Evolutionary conservation across 2,113 vertebrate species (phyloP).

Genomic region (Anthoscopus minutus): DNA sequence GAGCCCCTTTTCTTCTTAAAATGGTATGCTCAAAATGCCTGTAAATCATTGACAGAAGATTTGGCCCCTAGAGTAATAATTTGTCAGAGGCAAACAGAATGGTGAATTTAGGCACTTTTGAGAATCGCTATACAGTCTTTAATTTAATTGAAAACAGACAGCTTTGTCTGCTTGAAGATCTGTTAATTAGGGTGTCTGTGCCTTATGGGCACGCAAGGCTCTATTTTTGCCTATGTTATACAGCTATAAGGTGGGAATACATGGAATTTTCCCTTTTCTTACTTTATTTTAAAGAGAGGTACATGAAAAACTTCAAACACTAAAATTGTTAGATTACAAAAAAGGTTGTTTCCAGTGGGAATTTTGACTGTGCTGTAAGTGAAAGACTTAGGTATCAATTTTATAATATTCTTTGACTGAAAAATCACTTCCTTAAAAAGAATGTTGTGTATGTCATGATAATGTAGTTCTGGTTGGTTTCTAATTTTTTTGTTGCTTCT

Average conservation of each 20-base stretch:
- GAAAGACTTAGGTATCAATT: neutral
- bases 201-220: neutral
- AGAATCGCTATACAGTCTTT: neutral
- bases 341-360: neutral
- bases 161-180: neutral
- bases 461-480: accelerated
- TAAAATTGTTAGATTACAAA: neutral
- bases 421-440: neutral
- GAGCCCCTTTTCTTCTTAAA: neutral
- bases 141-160: neutral
- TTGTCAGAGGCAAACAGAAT: neutral
- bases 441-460: neutral
- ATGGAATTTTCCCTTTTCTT: neutral
- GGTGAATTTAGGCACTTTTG: neutral
- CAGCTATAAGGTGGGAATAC: neutral
- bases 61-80: neutral
- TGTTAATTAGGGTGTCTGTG: neutral
- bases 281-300: neutral
- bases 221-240: neutral
- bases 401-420: neutral
- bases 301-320: neutral
- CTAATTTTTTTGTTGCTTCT: neutral
- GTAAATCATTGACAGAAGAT: neutral
- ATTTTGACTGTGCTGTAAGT: neutral
- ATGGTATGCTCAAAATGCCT: neutral